Percentiles rank a stretch among this genome's conserved stretches.
These are phyloP conservation scores for Halcyon chelicuti DNA, from an alignment of 2,797 vertebrate species.

Conservation along the genomic window DNA sequence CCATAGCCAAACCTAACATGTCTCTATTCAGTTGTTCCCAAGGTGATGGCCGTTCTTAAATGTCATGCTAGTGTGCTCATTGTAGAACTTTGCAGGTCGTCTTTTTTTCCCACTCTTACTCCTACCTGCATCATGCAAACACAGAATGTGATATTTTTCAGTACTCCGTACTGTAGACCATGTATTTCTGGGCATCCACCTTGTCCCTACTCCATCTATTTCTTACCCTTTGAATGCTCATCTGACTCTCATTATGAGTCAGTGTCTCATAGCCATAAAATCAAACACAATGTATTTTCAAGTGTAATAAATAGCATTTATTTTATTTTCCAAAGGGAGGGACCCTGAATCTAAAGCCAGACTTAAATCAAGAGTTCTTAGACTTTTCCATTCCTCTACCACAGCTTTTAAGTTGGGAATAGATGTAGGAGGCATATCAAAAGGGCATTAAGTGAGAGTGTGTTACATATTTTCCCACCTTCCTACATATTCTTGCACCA, in stretches of 20 bases:
- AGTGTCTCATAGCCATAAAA: background rate
- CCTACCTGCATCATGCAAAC: background rate
- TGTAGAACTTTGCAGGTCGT: background rate
- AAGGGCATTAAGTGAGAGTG: constrained; percentile 39
- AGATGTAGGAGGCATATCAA: constrained; percentile 34
- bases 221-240: background rate
- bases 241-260: background rate
- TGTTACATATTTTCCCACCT: constrained; percentile 22
- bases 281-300: background rate
- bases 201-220: background rate
- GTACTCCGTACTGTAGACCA: background rate
- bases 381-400: background rate
- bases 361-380: background rate
- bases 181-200: rapidly evolving
- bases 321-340: background rate
- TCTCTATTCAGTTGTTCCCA: background rate
- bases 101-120: background rate
- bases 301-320: background rate
- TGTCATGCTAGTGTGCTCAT: rapidly evolving
- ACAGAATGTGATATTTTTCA: background rate
- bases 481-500: background rate
- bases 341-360: background rate
- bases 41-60: background rate
- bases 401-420: background rate
- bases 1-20: background rate